phyloP scores from a whole-genome alignment of 2,797 vertebrate species.

The Sciurus carolinensis region DNA sequence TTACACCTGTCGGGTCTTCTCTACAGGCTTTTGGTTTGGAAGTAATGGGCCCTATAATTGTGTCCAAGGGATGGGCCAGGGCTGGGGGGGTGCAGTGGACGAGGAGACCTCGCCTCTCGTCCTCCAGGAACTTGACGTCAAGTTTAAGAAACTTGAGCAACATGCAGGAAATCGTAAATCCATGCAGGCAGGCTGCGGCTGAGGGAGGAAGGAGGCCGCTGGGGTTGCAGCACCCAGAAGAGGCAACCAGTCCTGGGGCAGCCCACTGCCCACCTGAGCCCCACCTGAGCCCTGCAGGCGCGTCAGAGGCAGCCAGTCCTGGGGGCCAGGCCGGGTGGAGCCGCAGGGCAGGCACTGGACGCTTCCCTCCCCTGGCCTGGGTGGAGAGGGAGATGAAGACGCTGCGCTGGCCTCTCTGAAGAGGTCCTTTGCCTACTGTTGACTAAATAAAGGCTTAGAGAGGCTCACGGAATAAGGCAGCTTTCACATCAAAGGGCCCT shows the following conservation, averaged over 20 bases:
- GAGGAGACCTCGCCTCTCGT: background rate
- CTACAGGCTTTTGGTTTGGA: background rate
- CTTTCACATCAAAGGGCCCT: slow-evolving; percentile 80
- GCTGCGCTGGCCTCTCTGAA: slow-evolving; percentile 59
- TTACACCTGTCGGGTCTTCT: background rate
- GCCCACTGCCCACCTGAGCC: background rate
- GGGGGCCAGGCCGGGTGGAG: background rate
- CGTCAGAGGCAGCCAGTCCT: background rate
- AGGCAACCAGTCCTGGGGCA: background rate
- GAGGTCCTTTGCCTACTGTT: slow-evolving; percentile 73
- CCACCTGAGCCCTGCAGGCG: background rate
- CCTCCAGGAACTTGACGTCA: slow-evolving; percentile 7
- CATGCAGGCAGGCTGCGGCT: background rate
- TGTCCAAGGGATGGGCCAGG: background rate
- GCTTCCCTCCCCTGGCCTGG: background rate
- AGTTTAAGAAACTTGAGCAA: slow-evolving; percentile 28
- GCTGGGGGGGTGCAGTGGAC: background rate
- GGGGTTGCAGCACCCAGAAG: background rate
- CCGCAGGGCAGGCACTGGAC: background rate
- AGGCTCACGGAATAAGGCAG: slow-evolving; percentile 74
- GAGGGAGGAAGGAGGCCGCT: background rate
- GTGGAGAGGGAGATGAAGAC: background rate
- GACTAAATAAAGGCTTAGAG: slow-evolving; percentile 81
- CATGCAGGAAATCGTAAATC: slow-evolving; percentile 32
- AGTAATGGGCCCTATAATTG: background rate